phyloP scores from a whole-genome alignment of 2,113 vertebrate species.

The Empidonax alnorum region DNA sequence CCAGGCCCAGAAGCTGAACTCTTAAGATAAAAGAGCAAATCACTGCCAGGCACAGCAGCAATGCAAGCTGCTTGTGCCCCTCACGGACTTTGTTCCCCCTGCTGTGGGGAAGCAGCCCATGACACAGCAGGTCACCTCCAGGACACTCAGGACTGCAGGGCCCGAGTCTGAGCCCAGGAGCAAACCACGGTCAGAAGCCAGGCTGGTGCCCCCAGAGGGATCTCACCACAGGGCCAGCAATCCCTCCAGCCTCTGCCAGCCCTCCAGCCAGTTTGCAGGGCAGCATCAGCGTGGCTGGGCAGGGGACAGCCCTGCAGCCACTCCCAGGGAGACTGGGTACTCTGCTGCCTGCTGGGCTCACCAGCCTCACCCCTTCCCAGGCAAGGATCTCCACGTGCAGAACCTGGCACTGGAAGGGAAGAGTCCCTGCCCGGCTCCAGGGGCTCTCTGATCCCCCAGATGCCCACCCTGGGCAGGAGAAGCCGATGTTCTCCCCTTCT shows the following conservation, averaged over 20 bases:
- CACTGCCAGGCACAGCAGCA: neutral
- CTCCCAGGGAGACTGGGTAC: neutral
- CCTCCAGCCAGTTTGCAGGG: neutral
- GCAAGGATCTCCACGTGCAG: neutral
- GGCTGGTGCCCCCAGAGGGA: neutral
- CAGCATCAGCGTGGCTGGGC: neutral
- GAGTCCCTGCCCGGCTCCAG: neutral
- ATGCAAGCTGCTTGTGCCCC: neutral
- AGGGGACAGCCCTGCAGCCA: neutral
- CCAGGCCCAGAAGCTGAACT: neutral
- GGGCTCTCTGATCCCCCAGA: neutral
- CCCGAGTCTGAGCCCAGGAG: neutral
- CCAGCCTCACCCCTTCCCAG: neutral
- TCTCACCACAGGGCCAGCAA: neutral
- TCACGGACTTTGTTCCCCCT: neutral
- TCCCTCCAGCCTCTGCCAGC: neutral
- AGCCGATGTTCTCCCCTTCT: neutral
- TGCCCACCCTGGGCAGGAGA: neutral
- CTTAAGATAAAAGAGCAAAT: neutral
- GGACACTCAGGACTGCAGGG: neutral
- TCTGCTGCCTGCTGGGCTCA: neutral
- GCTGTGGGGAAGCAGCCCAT: neutral
- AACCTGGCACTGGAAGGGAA: neutral
- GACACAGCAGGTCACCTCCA: neutral
- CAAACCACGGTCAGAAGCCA: neutral